Base-by-base conservation (phyloP, 2,113 vertebrate species). In the Dolichallabes microphthalmus region DNA sequence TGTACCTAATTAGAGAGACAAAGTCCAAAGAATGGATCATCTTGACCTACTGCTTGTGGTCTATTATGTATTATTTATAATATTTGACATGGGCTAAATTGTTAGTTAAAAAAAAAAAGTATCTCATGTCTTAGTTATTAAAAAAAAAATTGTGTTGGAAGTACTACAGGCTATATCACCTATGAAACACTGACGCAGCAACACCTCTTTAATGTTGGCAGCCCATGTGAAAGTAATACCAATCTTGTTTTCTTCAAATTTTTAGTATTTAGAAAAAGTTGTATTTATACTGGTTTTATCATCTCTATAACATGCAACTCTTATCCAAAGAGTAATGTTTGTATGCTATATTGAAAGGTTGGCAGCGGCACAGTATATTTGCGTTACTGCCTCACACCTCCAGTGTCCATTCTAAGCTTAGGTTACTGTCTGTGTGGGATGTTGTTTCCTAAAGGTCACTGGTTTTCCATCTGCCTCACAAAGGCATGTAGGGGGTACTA, bases 1-100 rank as follows among this genome's bases (percentile, higher is more conserved):
- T 80, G 22, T 53, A 61, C 57, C 83, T 87, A 66, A 20, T 52
- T 4, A 19, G 50, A 81, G 71, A 83, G 74, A 84, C 69, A 68
- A 78, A 79, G 22, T 13, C 50, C 4, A 35, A 69, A 73, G 20
- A 68, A n/a, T 52, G 22, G 32, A n/a, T 35, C 53, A 32, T n/a
- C 25, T 55, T 2, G 5, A 58, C 50, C 9, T 25, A 55, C 45
- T 76, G 53, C 35, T 32, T 17, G 20, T 53, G 35, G 27, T 57
- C 12, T 53, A 19, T 45, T 50, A 15, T 53, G 15, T 52, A 13
- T 66, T 20, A 3, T 64, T 64, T 52, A 14, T 0, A 35, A 4
- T 10, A 13, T 30, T 22, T 79, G 77, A 25, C 69, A 1, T 58
- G 19, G 3, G 17, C 9, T 78, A 35, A 35, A 57, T 78, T 30